Percentiles rank a stretch among this genome's conserved stretches.
Evolutionary conservation across 2,888 invertebrate genomes (phyloP).

Genomic region (Lamellibrachia columna): DNA sequence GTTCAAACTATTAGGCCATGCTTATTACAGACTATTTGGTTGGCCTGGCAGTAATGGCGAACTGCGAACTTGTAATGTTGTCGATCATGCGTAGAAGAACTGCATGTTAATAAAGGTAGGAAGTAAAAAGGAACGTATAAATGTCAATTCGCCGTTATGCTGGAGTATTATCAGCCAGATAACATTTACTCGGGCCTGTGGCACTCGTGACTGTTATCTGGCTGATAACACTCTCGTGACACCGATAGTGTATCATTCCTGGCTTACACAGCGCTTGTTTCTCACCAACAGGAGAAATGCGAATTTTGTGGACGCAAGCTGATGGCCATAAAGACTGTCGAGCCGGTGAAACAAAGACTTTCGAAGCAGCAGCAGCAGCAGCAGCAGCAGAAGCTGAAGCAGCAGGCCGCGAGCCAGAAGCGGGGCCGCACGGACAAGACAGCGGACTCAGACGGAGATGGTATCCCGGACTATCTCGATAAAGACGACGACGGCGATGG

Average conservation of each 20-base stretch:
- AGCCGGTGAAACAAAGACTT: constrained; percentile 22
- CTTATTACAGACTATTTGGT: no score
- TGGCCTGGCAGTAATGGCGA: no score
- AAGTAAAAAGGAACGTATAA: no score
- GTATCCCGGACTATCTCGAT: constrained; percentile 33
- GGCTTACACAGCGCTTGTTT: not conserved
- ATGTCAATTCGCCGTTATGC: no score
- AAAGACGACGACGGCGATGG: constrained; percentile 42
- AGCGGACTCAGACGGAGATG: constrained; percentile 21
- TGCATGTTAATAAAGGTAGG: no score
- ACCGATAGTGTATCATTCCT: not conserved
- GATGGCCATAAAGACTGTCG: constrained; percentile 36
- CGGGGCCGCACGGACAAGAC: not conserved
- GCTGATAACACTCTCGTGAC: not conserved
- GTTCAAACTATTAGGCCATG: no score
- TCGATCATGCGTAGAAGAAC: no score
- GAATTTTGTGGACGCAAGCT: constrained; percentile 51
- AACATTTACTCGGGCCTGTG: no score
- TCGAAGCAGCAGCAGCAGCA: constrained; percentile 29
- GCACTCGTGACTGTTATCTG: no score
- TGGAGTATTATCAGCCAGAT: no score
- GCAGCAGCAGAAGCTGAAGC: constrained; percentile 33
- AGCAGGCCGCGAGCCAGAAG: not conserved
- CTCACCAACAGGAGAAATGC: constrained; percentile 46
- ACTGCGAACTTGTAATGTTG: no score